These are phyloP conservation scores for Tenualosa ilisha DNA, from an alignment of 2,797 vertebrate genomes.

Conservation along the genomic window DNA sequence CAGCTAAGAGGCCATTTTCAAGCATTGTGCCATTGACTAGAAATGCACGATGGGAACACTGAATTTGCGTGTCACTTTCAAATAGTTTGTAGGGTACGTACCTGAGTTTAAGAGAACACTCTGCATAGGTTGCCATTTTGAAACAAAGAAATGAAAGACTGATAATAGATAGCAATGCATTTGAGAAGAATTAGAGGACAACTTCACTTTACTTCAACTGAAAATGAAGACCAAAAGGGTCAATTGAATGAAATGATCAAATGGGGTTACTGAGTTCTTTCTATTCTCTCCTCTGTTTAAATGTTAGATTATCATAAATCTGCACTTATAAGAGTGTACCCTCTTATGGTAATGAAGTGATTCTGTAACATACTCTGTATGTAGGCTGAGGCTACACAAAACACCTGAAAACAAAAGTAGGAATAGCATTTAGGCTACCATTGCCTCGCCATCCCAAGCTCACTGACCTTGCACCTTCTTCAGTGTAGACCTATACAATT, in stretches of 20 bases:
- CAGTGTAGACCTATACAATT: background rate
- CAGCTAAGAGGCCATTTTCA: background rate
- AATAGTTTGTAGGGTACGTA: background rate
- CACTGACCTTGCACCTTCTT: background rate
- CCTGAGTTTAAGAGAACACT: background rate
- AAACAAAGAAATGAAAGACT: background rate
- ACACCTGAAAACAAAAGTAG: background rate
- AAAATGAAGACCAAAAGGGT: background rate
- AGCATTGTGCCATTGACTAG: background rate
- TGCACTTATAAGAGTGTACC: background rate
- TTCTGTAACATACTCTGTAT: background rate
- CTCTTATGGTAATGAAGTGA: background rate
- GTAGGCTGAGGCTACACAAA: background rate
- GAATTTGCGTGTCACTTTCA: background rate
- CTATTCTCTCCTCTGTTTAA: background rate
- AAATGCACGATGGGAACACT: background rate
- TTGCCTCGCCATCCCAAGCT: background rate
- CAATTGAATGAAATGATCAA: background rate
- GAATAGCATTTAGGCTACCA: background rate
- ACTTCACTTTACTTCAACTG: background rate
- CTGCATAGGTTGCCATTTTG: background rate
- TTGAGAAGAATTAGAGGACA: background rate
- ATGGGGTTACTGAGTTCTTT: background rate
- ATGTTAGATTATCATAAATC: background rate
- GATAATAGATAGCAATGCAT: no score